A percentile compares a stretch with the other conserved stretches of the same genome.
Evolutionary conservation across 2,888 invertebrate genomes (phyloP).

Genomic region (Chironomus riparius): DNA sequence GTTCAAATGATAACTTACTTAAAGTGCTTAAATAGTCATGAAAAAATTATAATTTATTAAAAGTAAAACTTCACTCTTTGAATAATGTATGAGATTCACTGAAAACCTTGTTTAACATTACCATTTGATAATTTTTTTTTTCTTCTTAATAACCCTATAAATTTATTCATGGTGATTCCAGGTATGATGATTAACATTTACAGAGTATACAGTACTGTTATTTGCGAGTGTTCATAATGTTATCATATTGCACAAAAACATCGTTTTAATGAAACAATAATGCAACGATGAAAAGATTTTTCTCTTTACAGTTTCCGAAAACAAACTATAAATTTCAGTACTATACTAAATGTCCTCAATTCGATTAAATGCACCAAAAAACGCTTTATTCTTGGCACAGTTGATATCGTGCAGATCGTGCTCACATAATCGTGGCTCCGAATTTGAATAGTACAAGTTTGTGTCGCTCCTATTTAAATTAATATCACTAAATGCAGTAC

Average conservation of each 20-base stretch:
- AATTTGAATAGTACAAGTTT: slow-evolving; percentile 35
- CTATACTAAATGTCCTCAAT: slow-evolving; percentile 26
- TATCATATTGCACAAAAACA: not conserved
- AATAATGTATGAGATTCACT: no score
- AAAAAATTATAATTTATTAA: no score
- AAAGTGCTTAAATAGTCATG: no score
- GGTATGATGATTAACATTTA: no score
- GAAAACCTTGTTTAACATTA: no score
- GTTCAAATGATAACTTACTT: no score
- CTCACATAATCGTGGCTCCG: slow-evolving; percentile 41
- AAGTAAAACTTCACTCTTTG: no score
- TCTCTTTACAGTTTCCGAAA: not conserved
- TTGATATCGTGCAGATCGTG: slow-evolving; percentile 41
- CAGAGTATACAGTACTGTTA: no score
- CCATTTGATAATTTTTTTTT: no score
- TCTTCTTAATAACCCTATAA: no score
- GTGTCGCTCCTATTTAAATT: slow-evolving; percentile 28
- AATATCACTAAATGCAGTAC: slow-evolving; percentile 29
- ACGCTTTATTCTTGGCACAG: slow-evolving; percentile 40
- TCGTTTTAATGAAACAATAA: not conserved
- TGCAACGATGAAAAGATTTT: not conserved
- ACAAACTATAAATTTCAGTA: not conserved
- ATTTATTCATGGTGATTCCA: no score
- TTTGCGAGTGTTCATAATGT: no score
- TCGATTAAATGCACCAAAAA: slow-evolving; percentile 28